Base-by-base conservation (phyloP, 1,140 invertebrate genomes). In the Drosophila mauritiana region DNA sequence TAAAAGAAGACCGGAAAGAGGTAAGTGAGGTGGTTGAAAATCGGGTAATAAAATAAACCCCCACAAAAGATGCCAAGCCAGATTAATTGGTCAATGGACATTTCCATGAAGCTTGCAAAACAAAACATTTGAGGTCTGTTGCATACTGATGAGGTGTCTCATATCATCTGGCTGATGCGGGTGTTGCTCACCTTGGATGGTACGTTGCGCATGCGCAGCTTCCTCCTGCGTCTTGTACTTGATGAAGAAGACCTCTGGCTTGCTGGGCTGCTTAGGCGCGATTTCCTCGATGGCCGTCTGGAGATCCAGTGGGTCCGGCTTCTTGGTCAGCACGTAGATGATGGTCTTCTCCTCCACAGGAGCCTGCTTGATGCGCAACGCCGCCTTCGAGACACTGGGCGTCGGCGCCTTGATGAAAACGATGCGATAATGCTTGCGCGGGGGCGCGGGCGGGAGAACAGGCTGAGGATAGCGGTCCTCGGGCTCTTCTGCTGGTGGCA, bases 391-490 rank as follows among this genome's bases (percentile, higher is more conserved):
- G 93, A 85, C 93, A 64, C 95, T 94, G 11, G 95, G 94, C 52
- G 95, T 94, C 40, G 96, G 96, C 25, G 96, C 95, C 94, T 97
- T 97, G 90, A 97, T 97, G 94, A 97, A 97, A 85, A 97, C 96
- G 77, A 97, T 97, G 92, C 96, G 96, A 93, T 97, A 97, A 91
- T 97, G 96, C 79, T 97, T 97, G 91, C 96, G 95, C 70, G 96
- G 93, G 12, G 94, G 94, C 3, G 58, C 49, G 3, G 70, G 48
- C 1, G 80, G 82, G 25, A 80, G 46, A 4, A 43, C 49, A 5
- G 79, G 76, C 51, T 73, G 81, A 0, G 62, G 62, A 22, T 74
- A 80, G 6, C 56, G 64, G 25, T 83, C 76, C 45, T 90, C 84
- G 0, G 64, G 31, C 7, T 84, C 83, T 6, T 92, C 91, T 39